phyloP scores from a whole-genome alignment of 2,888 invertebrate genomes.

The Pyralis farinalis region DNA sequence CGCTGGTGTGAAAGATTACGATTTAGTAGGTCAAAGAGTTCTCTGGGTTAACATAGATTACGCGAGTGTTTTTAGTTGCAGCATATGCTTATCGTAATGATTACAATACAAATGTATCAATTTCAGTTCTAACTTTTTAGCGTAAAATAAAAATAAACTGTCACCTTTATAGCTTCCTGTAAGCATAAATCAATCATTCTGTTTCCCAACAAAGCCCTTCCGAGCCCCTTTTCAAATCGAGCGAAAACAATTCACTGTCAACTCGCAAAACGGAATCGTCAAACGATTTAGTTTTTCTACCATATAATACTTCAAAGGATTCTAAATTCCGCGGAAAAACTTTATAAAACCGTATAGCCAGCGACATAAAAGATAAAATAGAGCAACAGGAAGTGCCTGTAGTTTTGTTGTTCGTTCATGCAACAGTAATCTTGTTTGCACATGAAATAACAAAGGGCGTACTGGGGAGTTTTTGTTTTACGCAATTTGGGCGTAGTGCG shows the following conservation, averaged over 20 bases:
- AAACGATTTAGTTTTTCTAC: not conserved
- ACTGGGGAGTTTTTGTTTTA: slow-evolving; percentile 4
- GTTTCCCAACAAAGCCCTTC: too few relatives aligned
- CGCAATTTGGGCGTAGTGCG: slow-evolving; percentile 11
- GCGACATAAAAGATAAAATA: not conserved
- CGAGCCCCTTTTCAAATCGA: not conserved
- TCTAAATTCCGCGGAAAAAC: not conserved
- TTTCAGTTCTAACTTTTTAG: too few relatives aligned
- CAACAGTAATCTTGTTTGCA: slow-evolving; percentile 8
- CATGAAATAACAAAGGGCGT: slow-evolving; percentile 8
- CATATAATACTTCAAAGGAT: slow-evolving; percentile 5
- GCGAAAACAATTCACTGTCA: not conserved
- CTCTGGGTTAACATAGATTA: too few relatives aligned
- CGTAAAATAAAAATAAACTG: too few relatives aligned
- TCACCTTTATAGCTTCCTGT: too few relatives aligned
- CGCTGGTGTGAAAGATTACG: too few relatives aligned
- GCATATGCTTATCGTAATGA: too few relatives aligned
- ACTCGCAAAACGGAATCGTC: not conserved
- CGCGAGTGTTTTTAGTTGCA: too few relatives aligned
- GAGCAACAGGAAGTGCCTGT: not conserved
- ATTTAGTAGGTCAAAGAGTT: too few relatives aligned
- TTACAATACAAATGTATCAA: too few relatives aligned
- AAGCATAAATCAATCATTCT: too few relatives aligned
- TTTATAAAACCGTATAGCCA: not conserved
- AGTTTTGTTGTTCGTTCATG: slow-evolving; percentile 6